These are phyloP conservation scores for Labrus mixtus DNA, from an alignment of 2,113 vertebrate species.

Conservation along the genomic window DNA sequence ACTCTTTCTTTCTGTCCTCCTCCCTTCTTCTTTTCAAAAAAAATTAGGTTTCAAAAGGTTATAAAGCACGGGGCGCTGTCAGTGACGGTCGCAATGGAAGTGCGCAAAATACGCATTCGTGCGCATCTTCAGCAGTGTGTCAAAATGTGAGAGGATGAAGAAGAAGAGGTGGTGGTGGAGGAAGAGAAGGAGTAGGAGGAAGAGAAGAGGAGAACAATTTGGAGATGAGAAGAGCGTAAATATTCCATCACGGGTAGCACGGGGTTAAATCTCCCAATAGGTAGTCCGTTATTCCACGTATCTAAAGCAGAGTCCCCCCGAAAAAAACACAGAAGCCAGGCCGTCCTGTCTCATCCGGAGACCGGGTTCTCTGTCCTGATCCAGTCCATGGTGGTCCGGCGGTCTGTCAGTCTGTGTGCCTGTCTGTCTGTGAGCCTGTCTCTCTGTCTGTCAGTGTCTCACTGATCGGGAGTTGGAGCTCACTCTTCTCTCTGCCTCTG, in stretches of 20 bases:
- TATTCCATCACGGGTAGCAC: slow-evolving; percentile 79
- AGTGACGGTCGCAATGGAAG: slow-evolving; percentile 74
- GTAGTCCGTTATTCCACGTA: slow-evolving; percentile 79
- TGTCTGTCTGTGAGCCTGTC: slow-evolving; percentile 29
- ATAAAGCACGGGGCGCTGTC: slow-evolving; percentile 72
- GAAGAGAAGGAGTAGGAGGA: slow-evolving; percentile 60
- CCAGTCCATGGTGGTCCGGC: slow-evolving; percentile 76
- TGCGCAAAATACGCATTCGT: slow-evolving; percentile 82
- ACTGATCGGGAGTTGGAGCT: slow-evolving; percentile 74
- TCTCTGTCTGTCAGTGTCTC: slow-evolving; percentile 65
- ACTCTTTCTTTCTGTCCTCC: slow-evolving; percentile 9
- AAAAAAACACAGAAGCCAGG: slow-evolving; percentile 64
- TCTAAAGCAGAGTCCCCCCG: slow-evolving; percentile 61
- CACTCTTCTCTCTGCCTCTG: slow-evolving; percentile 77
- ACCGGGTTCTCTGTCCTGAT: slow-evolving; percentile 69
- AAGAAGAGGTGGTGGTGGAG: slow-evolving; percentile 62
- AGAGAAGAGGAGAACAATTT: slow-evolving; percentile 63
- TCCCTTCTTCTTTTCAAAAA: not conserved
- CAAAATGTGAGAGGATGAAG: slow-evolving; percentile 72
- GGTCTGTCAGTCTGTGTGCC: slow-evolving; percentile 48
- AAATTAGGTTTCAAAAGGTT: slow-evolving; percentile 53
- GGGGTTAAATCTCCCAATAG: slow-evolving; percentile 80
- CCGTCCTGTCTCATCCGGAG: slow-evolving; percentile 76
- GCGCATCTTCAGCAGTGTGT: slow-evolving; percentile 80
- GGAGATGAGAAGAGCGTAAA: slow-evolving; percentile 71